Evolutionary conservation across 2,797 vertebrate genomes (phyloP).

Genomic region (Galagoides demidoff): DNA sequence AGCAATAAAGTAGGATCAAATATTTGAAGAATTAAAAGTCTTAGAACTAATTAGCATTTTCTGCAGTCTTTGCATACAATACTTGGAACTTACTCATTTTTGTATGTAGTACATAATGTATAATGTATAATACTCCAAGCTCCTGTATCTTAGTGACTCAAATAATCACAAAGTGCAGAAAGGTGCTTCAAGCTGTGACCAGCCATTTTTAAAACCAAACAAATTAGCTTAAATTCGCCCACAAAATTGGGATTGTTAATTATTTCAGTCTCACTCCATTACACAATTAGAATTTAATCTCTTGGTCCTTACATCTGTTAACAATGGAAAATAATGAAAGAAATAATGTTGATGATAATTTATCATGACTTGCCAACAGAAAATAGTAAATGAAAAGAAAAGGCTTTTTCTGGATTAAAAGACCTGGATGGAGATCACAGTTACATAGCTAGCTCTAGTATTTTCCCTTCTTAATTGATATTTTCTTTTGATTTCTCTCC

Average conservation of each 20-base stretch:
- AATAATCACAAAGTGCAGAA: conserved; percentile 9
- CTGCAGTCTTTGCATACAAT: background rate
- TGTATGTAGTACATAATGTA: background rate
- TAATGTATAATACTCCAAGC: conserved; percentile 41
- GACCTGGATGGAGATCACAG: conserved; percentile 66
- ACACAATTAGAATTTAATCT: conserved; percentile 81
- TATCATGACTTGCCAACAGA: conserved; percentile 75
- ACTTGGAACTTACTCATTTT: conserved; percentile 31
- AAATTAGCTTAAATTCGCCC: conserved; percentile 72
- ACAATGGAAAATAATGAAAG: conserved; percentile 80
- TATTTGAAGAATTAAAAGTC: background rate
- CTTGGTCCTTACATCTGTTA: conserved; percentile 81
- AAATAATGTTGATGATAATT: conserved; percentile 83
- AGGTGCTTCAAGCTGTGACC: conserved; percentile 53
- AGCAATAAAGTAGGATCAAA: background rate
- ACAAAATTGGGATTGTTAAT: conserved; percentile 79
- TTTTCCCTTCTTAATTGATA: conserved; percentile 46
- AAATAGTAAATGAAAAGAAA: conserved; percentile 46
- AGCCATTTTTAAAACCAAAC: conserved; percentile 43
- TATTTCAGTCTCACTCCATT: conserved; percentile 75
- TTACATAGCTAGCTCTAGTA: conserved; percentile 64
- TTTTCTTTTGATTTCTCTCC: conserved; percentile 39
- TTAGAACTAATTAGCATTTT: background rate
- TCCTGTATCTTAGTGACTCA: background rate
- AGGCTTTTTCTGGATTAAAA: conserved; percentile 68